phyloP scores from a whole-genome alignment of 2,113 vertebrate genomes.

The Ailuropoda melanoleuca region DNA sequence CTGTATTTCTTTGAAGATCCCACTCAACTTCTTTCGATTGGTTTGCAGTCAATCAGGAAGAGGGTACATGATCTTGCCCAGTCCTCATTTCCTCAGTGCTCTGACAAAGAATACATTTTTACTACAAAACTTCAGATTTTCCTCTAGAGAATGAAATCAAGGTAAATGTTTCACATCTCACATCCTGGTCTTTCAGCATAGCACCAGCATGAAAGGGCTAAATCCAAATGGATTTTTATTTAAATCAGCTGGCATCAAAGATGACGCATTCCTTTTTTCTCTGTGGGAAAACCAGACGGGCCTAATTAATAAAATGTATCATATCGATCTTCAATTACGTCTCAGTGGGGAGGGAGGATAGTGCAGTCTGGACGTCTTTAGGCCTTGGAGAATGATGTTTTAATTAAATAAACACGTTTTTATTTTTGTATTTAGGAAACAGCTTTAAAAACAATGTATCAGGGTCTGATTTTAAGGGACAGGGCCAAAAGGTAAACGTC shows the following conservation, averaged over 20 bases:
- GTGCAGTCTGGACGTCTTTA: slow-evolving; percentile 57
- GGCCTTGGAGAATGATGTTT: slow-evolving; percentile 65
- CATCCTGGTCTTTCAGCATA: slow-evolving; percentile 33
- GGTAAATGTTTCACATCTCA: slow-evolving; percentile 58
- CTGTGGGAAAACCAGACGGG: slow-evolving; percentile 74
- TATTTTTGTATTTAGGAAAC: slow-evolving; percentile 63
- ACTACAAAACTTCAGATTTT: background rate
- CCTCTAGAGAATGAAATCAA: background rate
- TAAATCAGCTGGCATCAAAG: slow-evolving; percentile 69
- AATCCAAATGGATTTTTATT: slow-evolving; percentile 72
- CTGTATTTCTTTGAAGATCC: background rate
- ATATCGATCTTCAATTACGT: slow-evolving; percentile 77
- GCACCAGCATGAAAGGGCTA: slow-evolving; percentile 49
- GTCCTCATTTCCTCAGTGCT: background rate
- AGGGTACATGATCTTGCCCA: background rate
- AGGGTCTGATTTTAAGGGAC: slow-evolving; percentile 7
- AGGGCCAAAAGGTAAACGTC: background rate
- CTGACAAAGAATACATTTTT: background rate
- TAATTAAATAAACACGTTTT: slow-evolving; percentile 74
- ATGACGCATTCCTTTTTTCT: slow-evolving; percentile 72
- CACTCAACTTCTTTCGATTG: background rate
- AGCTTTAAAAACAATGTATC: slow-evolving; percentile 49
- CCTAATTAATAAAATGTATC: slow-evolving; percentile 80
- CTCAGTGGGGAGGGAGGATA: slow-evolving; percentile 71
- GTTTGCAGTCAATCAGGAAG: background rate